Evolutionary conservation across 2,888 invertebrate species (phyloP).

Genomic region (Charanyca ferruginea): DNA sequence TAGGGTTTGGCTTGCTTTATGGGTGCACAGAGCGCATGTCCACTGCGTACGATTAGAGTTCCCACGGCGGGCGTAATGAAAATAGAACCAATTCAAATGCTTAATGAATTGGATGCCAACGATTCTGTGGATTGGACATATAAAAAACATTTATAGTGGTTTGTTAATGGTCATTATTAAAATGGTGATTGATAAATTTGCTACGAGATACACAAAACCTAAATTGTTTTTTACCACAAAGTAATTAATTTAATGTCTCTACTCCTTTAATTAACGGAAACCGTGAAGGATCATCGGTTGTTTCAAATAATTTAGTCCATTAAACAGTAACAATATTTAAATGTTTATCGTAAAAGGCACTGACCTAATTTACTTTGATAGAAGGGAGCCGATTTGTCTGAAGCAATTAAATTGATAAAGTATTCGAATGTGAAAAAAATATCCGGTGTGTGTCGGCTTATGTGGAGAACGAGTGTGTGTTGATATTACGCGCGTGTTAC

Average conservation of each 20-base stretch:
- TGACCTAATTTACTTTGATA: conserved; percentile 40
- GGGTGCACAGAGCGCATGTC: conserved; percentile 21
- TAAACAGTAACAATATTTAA: conserved; percentile 28
- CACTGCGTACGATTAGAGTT: conserved; percentile 25
- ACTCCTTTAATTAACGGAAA: conserved; percentile 52
- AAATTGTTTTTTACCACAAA: conserved; percentile 19
- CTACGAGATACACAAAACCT: conserved; percentile 10
- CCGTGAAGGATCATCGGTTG: conserved; percentile 61
- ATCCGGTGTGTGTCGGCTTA: conserved; percentile 73
- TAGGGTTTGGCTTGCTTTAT: conserved; percentile 52
- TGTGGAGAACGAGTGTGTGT: conserved; percentile 66
- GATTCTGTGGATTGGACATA: conserved; percentile 2
- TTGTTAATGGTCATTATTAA: conserved; percentile 18
- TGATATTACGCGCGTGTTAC: conserved; percentile 73
- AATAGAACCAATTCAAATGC: conserved; percentile 11
- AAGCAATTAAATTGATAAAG: conserved; percentile 60
- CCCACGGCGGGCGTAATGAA: conserved; percentile 25
- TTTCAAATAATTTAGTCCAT: conserved; percentile 31
- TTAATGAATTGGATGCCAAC: conserved; percentile 7
- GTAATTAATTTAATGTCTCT: conserved; percentile 38
- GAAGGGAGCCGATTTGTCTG: conserved; percentile 50
- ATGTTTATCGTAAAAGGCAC: conserved; percentile 31
- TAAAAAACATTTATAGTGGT: conserved; percentile 5
- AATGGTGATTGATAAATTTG: conserved; percentile 14
- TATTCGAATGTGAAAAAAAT: conserved; percentile 55